These are phyloP conservation scores for Magallana ariakensis DNA, from an alignment of 1,140 invertebrate genomes.

Conservation along the genomic window DNA sequence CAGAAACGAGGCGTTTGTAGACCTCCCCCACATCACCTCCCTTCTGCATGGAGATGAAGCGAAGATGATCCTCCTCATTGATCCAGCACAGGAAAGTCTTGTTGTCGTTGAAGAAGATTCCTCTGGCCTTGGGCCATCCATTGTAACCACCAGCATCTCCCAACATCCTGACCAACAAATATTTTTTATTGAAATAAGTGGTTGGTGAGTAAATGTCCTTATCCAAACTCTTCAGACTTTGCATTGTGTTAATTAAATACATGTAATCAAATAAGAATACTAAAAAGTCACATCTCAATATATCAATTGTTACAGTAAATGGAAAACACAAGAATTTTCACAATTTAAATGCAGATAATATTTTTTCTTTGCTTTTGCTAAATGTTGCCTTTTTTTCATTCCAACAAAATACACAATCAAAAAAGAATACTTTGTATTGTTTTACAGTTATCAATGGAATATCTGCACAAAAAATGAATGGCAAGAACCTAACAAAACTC, in stretches of 20 bases:
- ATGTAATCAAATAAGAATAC: neutral
- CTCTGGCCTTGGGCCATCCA: constrained; percentile 97
- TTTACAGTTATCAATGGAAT: no score
- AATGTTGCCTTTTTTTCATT: no score
- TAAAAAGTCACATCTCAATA: neutral
- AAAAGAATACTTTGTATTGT: no score
- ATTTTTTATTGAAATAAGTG: neutral
- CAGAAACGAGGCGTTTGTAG: constrained; percentile 92
- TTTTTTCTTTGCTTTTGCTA: neutral
- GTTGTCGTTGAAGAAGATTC: constrained; percentile 96
- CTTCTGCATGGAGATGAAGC: constrained; percentile 97
- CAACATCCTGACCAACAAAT: constrained; percentile 64
- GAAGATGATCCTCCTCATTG: constrained; percentile 98
- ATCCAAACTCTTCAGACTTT: no score
- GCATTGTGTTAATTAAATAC: no score
- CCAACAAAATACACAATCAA: no score
- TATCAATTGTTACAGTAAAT: neutral
- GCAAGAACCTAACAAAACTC: no score
- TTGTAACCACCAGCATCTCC: constrained; percentile 84
- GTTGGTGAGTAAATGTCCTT: no score
- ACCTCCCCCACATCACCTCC: constrained; percentile 93
- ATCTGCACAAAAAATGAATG: no score
- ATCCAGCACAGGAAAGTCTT: constrained; percentile 99
- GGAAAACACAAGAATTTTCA: no score
- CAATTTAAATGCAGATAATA: no score